These are phyloP conservation scores for Cabera pusaria DNA, from an alignment of 2,888 invertebrate species.

Conservation along the genomic window DNA sequence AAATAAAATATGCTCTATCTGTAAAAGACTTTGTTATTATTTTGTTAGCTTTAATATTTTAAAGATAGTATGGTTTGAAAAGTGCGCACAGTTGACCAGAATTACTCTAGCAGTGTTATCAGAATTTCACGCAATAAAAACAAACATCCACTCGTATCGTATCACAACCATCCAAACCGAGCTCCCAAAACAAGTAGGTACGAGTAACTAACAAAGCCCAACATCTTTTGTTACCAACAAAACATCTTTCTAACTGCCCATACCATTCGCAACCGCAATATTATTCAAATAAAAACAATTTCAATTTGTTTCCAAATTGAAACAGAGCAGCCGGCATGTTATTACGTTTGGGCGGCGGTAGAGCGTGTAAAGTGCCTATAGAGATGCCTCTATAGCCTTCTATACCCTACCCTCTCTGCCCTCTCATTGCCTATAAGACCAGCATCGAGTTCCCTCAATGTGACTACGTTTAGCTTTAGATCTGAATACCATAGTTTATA, in stretches of 20 bases:
- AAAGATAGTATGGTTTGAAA: too few relatives aligned
- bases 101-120: too few relatives aligned
- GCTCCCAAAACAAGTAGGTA: too few relatives aligned
- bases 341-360: slow-evolving; percentile 79
- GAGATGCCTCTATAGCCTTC: slow-evolving; percentile 54
- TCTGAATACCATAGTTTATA: background rate
- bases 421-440: slow-evolving; percentile 80
- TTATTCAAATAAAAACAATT: slow-evolving; percentile 84
- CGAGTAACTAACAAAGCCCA: slow-evolving; percentile 9
- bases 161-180: too few relatives aligned
- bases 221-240: slow-evolving; percentile 25
- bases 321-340: slow-evolving; percentile 79
- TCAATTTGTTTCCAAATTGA: slow-evolving; percentile 84
- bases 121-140: too few relatives aligned
- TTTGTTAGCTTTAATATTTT: too few relatives aligned
- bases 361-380: slow-evolving; percentile 82
- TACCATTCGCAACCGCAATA: slow-evolving; percentile 52
- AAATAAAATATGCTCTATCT: too few relatives aligned
- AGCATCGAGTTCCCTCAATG: slow-evolving; percentile 76
- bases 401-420: slow-evolving; percentile 68
- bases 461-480: slow-evolving; percentile 69
- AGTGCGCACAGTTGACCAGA: too few relatives aligned
- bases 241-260: slow-evolving; percentile 51
- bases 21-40: too few relatives aligned
- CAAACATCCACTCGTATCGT: too few relatives aligned